A percentile compares a stretch with the other conserved stretches of the same genome.
These are phyloP conservation scores for Phataginus tricuspis DNA, from an alignment of 2,797 vertebrate genomes.

Conservation along the genomic window DNA sequence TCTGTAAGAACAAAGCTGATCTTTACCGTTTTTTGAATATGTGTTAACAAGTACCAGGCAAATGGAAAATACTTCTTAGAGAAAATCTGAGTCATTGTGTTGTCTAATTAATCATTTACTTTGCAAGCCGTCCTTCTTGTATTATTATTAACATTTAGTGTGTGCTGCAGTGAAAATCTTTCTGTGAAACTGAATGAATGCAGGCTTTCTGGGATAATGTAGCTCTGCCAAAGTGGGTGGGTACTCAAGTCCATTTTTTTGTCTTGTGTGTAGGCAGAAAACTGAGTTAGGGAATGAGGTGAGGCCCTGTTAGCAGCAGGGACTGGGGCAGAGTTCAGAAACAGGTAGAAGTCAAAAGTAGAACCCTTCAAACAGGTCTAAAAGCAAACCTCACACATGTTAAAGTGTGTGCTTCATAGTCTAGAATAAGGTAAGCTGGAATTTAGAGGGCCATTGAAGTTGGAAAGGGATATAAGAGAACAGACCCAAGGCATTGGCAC, in stretches of 20 bases:
- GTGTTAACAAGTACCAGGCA: not conserved
- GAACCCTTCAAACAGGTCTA: not conserved
- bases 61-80: slow-evolving; percentile 41
- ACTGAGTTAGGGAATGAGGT: not conserved
- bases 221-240: not conserved
- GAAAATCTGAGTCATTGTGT: slow-evolving; percentile 34
- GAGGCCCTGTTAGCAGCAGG: not conserved
- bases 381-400: not conserved
- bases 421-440: not conserved
- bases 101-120: slow-evolving; percentile 44
- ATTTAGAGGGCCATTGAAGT: not conserved
- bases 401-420: not conserved
- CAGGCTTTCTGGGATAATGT: not conserved
- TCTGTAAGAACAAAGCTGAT: not conserved
- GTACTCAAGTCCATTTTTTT: not conserved
- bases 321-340: not conserved
- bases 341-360: not conserved
- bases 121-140: not conserved
- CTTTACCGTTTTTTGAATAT: not conserved
- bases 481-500: too few species aligned
- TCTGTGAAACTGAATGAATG: not conserved
- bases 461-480: not conserved
- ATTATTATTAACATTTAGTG: not conserved
- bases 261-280: not conserved
- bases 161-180: not conserved